Base-by-base conservation (phyloP, 2,888 invertebrate genomes). In the Callosobruchus maculatus region DNA sequence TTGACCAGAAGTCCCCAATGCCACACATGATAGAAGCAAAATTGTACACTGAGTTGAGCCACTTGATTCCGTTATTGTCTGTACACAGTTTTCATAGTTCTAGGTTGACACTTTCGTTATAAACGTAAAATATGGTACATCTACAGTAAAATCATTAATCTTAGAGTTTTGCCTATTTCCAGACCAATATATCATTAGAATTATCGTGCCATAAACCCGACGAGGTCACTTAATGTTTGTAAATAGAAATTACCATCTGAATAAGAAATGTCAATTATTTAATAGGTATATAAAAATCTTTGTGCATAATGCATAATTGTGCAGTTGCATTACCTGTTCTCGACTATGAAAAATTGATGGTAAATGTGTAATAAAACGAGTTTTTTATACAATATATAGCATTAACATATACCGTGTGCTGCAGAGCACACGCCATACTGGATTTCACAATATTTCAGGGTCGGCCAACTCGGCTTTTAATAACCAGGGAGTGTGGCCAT, bases 241-340 rank as follows among this genome's bases (percentile, higher is more conserved):
- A 77, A 79, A 76, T 73, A 78, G 73, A 77, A 74, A 74, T 76
- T 75, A 75, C 71, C 72, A 74, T 75, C 68, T 30, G 68, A 71
- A 74, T 72, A 72, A 71, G 73, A 76, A 73, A 74, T 74, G 72
- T 72, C 69, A 74, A 73, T 72, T 74, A 76, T 73, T 74, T 70
- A 71, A 68, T 70, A 31, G n/a, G 68, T 73, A n/a, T 68, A 21
- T 69, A 72, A 75, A 73, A 74, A 74, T 22, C 67, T 20, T 72
- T 4, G 20, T 30, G 30, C 31, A 71, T 71, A 73, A 70, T 71
- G 72, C 71, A 76, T 74, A 76, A 76, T 74, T 72, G 70, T 76
- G 76, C 72, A 73, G 72, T 76, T 76, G 73, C 68, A 73, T 73
- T 74, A 70, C 72, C 72, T 71, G 70, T 74, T 73, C 71, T 72